A percentile compares a stretch with the other conserved stretches of the same genome.
phyloP scores from a whole-genome alignment of 2,113 vertebrate genomes.

The Nanorana parkeri region DNA sequence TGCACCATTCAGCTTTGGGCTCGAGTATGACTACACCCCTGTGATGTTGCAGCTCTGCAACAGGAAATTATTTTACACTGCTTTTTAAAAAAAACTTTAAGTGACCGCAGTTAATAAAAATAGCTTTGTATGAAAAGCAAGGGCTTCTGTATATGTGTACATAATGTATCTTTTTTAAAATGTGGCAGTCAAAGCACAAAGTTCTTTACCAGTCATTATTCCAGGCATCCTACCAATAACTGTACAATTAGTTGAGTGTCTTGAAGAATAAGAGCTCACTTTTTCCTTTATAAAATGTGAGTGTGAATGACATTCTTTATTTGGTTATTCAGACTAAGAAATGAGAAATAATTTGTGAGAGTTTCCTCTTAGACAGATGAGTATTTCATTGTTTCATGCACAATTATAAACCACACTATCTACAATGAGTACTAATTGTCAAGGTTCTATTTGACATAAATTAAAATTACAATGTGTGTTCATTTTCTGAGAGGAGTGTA shows the following conservation, averaged over 20 bases:
- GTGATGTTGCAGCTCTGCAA: too few relatives aligned
- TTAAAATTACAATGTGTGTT: too few relatives aligned
- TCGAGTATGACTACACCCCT: too few relatives aligned
- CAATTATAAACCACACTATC: too few relatives aligned
- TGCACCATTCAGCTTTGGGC: too few relatives aligned
- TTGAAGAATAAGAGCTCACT: slow-evolving; percentile 4
- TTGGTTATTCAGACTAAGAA: neutral
- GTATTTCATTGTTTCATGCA: neutral
- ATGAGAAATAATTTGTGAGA: slow-evolving; percentile 17
- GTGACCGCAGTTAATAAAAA: too few relatives aligned
- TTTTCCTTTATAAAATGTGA: slow-evolving; percentile 30
- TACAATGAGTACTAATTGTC: neutral
- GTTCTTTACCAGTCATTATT: slow-evolving; percentile 29
- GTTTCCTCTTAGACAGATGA: slow-evolving; percentile 2
- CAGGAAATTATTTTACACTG: too few relatives aligned
- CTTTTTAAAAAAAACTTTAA: too few relatives aligned
- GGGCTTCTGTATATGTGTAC: neutral
- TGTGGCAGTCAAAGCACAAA: slow-evolving; percentile 3
- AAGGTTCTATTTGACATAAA: too few relatives aligned
- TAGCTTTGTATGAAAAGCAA: neutral
- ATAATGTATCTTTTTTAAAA: neutral
- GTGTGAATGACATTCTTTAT: slow-evolving; percentile 30
- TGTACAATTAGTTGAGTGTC: slow-evolving; percentile 24
- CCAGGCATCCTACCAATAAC: slow-evolving; percentile 43
- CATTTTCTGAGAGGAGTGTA: too few relatives aligned